phyloP scores from a whole-genome alignment of 1,140 invertebrate species.

The Achatina immaculata region DNA sequence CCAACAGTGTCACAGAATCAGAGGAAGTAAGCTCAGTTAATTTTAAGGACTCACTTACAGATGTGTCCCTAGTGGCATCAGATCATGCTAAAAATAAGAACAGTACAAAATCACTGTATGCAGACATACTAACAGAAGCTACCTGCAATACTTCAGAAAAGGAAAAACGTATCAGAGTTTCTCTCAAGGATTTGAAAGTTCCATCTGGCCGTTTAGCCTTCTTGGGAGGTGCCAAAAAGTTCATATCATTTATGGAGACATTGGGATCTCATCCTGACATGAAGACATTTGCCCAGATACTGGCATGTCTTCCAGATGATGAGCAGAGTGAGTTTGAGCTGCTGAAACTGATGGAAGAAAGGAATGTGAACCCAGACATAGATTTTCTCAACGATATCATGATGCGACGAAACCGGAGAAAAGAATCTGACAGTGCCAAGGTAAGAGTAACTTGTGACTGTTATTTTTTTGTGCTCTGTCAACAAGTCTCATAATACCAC shows the following conservation, averaged over 20 bases:
- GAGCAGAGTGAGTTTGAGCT: conserved; percentile 78
- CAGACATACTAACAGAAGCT: neutral
- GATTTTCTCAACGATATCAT: conserved; percentile 90
- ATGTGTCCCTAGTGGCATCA: neutral
- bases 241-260: conserved; percentile 80
- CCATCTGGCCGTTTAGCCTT: conserved; percentile 75
- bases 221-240: conserved; percentile 83
- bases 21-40: neutral
- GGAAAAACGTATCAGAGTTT: neutral
- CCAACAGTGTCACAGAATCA: neutral
- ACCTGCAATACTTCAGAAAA: neutral
- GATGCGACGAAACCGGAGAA: conserved; percentile 80
- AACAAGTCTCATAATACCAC: no score
- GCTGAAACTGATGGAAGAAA: conserved; percentile 75
- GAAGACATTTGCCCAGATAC: conserved; percentile 83
- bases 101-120: neutral
- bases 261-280: conserved; percentile 80
- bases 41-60: neutral
- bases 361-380: conserved; percentile 79
- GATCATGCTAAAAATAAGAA: neutral
- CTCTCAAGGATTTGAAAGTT: conserved; percentile 37
- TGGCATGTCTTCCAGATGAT: conserved; percentile 80
- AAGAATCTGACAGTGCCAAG: conserved; percentile 78
- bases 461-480: neutral
- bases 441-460: conserved; percentile 68